Percentiles rank a stretch among this genome's conserved stretches.
Evolutionary conservation across 2,113 vertebrate genomes (phyloP).

Genomic region (Chiloscyllium plagiosum): DNA sequence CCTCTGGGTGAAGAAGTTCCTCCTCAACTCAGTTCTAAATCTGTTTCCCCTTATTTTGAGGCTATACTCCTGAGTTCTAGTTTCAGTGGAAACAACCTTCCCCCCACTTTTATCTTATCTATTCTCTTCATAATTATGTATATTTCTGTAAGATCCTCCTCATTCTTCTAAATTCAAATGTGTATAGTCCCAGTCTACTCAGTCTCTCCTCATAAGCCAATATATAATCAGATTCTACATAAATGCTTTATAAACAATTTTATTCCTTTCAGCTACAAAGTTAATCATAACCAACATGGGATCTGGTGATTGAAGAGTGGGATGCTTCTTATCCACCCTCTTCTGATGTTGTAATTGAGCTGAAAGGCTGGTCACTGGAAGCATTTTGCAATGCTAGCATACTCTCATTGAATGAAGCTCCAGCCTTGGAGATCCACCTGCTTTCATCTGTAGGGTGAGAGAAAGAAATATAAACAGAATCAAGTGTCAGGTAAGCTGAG

Average conservation of each 20-base stretch:
- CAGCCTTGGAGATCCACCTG: background rate
- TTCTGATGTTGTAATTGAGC: background rate
- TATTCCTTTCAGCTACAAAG: background rate
- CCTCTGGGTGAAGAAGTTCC: too few relatives aligned
- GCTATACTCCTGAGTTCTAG: too few relatives aligned
- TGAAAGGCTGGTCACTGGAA: background rate
- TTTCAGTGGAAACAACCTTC: too few relatives aligned
- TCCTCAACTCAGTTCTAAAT: too few relatives aligned
- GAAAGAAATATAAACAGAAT: background rate
- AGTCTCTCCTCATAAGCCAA: too few relatives aligned
- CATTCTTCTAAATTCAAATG: too few relatives aligned
- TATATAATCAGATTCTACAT: background rate
- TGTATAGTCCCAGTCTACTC: too few relatives aligned
- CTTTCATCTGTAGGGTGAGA: background rate
- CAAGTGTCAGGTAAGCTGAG: background rate
- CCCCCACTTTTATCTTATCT: too few relatives aligned
- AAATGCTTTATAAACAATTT: background rate
- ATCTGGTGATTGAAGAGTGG: background rate
- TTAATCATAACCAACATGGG: background rate
- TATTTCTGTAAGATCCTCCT: too few relatives aligned
- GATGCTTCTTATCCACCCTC: background rate
- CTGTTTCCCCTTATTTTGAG: too few relatives aligned
- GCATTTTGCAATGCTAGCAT: background rate
- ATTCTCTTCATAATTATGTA: too few relatives aligned
- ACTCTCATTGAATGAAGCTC: background rate